These are phyloP conservation scores for Lasiurus cinereus DNA, from an alignment of 2,113 vertebrate genomes.

Conservation along the genomic window DNA sequence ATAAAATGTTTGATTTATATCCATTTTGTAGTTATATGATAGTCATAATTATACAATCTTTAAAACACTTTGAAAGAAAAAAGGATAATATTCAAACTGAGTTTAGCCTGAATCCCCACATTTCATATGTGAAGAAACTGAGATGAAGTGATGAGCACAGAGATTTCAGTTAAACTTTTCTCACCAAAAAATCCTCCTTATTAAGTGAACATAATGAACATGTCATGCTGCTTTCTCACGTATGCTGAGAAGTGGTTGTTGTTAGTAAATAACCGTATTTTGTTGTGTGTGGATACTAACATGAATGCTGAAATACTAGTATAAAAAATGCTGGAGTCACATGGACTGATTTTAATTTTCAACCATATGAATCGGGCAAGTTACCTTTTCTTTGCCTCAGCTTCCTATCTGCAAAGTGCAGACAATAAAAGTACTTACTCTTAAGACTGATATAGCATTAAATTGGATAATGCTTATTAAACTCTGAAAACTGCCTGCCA, in stretches of 20 bases:
- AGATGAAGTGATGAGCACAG: not conserved
- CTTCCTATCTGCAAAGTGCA: not conserved
- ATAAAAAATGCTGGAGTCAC: not conserved
- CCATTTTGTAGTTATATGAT: not conserved
- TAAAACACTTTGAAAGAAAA: conserved; percentile 20
- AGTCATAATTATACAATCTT: not conserved
- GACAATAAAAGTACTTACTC: not conserved
- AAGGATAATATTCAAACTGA: not conserved
- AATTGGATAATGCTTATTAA: conserved; percentile 3
- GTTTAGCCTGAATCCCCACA: not conserved
- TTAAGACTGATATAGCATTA: not conserved
- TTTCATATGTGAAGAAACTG: not conserved
- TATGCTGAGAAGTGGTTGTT: not conserved
- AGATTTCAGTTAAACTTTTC: not conserved
- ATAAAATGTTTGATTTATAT: not conserved
- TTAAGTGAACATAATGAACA: not conserved
- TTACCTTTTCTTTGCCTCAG: not conserved
- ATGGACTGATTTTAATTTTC: not conserved
- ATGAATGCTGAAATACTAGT: not conserved
- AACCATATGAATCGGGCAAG: not conserved
- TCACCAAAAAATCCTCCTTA: not conserved
- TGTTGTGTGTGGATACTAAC: not conserved
- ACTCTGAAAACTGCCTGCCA: not conserved
- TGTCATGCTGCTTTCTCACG: not conserved
- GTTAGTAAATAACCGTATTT: not conserved